These are phyloP conservation scores for Dendrocincla fuliginosa DNA, from an alignment of 2,797 vertebrate species.

Conservation along the genomic window DNA sequence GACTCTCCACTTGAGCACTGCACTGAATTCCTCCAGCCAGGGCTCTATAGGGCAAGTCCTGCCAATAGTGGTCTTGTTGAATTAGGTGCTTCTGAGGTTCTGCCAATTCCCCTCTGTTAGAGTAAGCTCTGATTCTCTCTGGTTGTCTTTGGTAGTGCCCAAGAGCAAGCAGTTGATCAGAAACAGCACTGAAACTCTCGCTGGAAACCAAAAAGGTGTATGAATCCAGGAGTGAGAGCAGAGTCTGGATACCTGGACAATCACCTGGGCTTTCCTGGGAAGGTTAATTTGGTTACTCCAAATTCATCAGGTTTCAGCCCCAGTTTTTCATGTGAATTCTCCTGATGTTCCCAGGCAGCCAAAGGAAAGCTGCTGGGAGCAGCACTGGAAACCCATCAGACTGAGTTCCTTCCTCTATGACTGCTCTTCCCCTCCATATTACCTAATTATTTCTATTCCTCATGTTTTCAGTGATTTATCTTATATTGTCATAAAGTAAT, in stretches of 20 bases:
- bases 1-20: not conserved
- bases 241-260: not conserved
- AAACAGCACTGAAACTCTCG: fast-evolving
- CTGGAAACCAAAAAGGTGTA: not conserved
- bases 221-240: fast-evolving
- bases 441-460: not conserved
- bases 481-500: conserved; percentile 11
- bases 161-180: not conserved
- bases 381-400: not conserved
- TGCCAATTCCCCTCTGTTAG: not conserved
- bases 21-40: not conserved
- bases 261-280: not conserved
- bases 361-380: not conserved
- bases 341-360: not conserved
- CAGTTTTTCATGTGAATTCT: not conserved
- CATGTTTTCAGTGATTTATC: not conserved
- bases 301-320: not conserved
- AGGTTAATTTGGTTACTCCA: not conserved
- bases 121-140: not conserved
- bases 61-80: not conserved
- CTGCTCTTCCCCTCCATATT: not conserved
- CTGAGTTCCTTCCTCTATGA: not conserved
- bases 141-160: not conserved
- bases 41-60: not conserved
- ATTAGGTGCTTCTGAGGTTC: not conserved